Base-by-base conservation (phyloP, 2,797 vertebrate genomes). In the Enteromius viviparus region DNA sequence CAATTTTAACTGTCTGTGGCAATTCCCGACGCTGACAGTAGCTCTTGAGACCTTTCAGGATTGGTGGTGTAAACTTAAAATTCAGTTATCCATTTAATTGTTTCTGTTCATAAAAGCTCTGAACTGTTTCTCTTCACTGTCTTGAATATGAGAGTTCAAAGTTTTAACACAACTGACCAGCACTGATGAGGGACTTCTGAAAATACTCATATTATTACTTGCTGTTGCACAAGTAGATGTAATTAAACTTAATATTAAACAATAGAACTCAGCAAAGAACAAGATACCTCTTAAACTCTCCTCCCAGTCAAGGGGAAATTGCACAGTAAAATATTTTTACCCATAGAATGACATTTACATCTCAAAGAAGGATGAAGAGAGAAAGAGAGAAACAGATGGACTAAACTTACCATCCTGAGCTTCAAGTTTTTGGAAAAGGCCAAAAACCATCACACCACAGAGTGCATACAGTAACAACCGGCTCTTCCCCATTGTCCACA, bases 401-500 rank as follows among this genome's bases (percentile, higher is more conserved):
- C 32, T 85, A 1, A 85, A 90, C 94, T 93, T 94, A 96, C 95
- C 93, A 6, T 92, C 90, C 87, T 98, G 97, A 86, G 96, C 86
- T 66, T 85, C 78, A 72, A 87, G 65, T 42, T 85, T 83, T 80
- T 90, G 78, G 45, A 95, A 62, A 1, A 83, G 89, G 91, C 94
- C 95, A 90, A 93, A 92, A 75, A 96, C 89, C 42, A 97, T 87
- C 87, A 97, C 79, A 70, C 93, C 94, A 88, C 96, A 82, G 76
- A 96, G 84, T 86, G 93, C 93, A 88, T 78, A 89, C 0, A 95
- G 93, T 90, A 95, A 85, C 60, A 94, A 88, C 74, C 89, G 90
- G 47, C 91, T 93, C 87, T 93, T 94, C 94, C 92, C 93, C 98
- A 99, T 99, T 92, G 91, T 95, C 88, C 88, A 88, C 88, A 87